Evolutionary conservation across 2,113 vertebrate genomes (phyloP).

Genomic region (Grammomys dolichurus): DNA sequence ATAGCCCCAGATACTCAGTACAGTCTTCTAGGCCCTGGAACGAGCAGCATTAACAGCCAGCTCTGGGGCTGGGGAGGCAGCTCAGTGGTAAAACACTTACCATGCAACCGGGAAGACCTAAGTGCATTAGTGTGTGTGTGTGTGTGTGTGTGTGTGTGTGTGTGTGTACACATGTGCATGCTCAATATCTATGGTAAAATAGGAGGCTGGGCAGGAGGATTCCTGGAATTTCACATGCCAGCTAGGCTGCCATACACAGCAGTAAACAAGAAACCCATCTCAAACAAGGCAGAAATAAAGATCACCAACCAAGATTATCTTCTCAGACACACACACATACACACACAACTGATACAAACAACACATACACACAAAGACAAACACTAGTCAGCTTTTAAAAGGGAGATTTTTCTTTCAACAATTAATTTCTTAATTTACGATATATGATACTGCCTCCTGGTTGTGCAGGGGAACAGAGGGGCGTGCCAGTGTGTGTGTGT

Average conservation of each 20-base stretch:
- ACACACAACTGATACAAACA: background rate
- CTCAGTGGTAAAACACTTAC: background rate
- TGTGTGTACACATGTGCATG: background rate
- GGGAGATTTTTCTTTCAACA: slow-evolving; percentile 30
- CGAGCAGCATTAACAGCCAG: background rate
- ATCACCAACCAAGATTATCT: background rate
- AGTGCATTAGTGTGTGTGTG: background rate
- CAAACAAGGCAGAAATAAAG: background rate
- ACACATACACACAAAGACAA: background rate
- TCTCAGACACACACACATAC: background rate
- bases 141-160: no score
- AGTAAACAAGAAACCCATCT: background rate
- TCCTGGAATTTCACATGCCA: background rate
- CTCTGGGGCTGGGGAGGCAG: background rate
- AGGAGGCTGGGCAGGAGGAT: background rate
- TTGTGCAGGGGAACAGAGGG: slow-evolving; percentile 58
- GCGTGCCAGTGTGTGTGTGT: background rate
- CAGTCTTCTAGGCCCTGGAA: background rate
- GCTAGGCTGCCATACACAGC: background rate
- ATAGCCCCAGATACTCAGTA: background rate
- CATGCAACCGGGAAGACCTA: background rate
- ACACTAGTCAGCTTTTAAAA: background rate
- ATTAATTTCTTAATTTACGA: slow-evolving; percentile 64
- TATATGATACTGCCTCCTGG: slow-evolving; percentile 32
- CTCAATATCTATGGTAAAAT: background rate